A percentile compares a stretch with the other conserved stretches of the same genome.
Conservation (phyloP, 2,888 invertebrate genomes). For the Allygus modestus region DNA sequence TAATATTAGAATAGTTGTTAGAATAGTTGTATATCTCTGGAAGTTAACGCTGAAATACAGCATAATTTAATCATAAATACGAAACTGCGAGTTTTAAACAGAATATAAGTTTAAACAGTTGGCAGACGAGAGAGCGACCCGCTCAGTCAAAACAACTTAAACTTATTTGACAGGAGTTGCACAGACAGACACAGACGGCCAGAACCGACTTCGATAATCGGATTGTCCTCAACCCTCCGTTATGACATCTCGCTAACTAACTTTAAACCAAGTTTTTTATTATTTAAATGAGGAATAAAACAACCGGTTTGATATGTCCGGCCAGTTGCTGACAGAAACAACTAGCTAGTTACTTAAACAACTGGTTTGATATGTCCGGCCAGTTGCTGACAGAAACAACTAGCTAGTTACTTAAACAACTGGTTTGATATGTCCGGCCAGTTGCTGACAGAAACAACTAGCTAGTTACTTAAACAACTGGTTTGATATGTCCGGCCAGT, state of each 20-base stretch:
- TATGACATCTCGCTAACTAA: constrained; percentile 35
- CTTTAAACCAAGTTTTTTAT: constrained; percentile 2
- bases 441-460: not conserved
- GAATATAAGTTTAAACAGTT: constrained; percentile 36
- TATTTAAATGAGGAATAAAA: not conserved
- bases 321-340: not conserved
- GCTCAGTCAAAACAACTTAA: constrained; percentile 43
- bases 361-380: not conserved
- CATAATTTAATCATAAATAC: not conserved
- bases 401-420: no score
- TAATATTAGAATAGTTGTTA: no score
- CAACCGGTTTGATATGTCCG: not conserved
- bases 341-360: no score
- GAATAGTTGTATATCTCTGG: no score
- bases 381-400: not conserved
- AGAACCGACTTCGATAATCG: constrained; percentile 40
- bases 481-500: not conserved
- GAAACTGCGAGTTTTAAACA: not conserved
- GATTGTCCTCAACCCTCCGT: constrained; percentile 20
- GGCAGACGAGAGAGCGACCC: constrained; percentile 35
- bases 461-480: no score
- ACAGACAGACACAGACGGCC: constrained; percentile 35
- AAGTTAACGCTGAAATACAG: no score
- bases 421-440: not conserved
- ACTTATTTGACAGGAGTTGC: constrained; percentile 43